Base-by-base conservation (phyloP, 2,888 invertebrate genomes). In the Dorcus parallelipipedus region DNA sequence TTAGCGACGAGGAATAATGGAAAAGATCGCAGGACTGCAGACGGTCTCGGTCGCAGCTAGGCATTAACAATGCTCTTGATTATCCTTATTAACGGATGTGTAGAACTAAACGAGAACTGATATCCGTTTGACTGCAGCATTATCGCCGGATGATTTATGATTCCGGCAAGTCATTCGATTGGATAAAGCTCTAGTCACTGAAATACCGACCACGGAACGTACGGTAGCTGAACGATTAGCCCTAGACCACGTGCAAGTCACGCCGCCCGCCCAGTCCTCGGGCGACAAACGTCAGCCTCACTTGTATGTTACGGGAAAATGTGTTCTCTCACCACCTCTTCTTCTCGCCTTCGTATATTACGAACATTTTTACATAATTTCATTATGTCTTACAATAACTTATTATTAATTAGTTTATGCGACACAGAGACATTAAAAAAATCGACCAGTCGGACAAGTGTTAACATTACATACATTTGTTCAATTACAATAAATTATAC, bases 1-100 rank as follows among this genome's bases (percentile, higher is more conserved):
- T 76, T 76, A 76, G 68, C 70, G 64, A 58, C 64, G 71, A 75
- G 45, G 50, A 43, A 52, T 42, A 76, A 76, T 75, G 75, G 76
- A 76, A 74, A 74, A 74, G 74, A 72, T 68, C 67, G 62, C 61
- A 62, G 63, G 62, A 67, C 62, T 61, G 61, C 23, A 59, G 53
- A 48, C 54, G 56, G 58, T 52, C 58, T 54, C 59, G 56, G 60
- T 56, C 61, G 47, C 20, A 50, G 20, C 38, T 38, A 50, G 17
- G 39, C 14, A 20, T 38, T 39, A 45, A 64, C 64, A 64, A 62
- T 64, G 56, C 61, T 47, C 60, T 60, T 62, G 60, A 64, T 64
- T 64, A 61, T 63, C 61, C 58, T 58, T 63, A 63, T 60, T 60
- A 58, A 47, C 53, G 54, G 52, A 23, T 8, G 49, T 45, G 45